These are phyloP conservation scores for Eulemur mongoz DNA, from an alignment of 2,797 vertebrate species.

Conservation along the genomic window DNA sequence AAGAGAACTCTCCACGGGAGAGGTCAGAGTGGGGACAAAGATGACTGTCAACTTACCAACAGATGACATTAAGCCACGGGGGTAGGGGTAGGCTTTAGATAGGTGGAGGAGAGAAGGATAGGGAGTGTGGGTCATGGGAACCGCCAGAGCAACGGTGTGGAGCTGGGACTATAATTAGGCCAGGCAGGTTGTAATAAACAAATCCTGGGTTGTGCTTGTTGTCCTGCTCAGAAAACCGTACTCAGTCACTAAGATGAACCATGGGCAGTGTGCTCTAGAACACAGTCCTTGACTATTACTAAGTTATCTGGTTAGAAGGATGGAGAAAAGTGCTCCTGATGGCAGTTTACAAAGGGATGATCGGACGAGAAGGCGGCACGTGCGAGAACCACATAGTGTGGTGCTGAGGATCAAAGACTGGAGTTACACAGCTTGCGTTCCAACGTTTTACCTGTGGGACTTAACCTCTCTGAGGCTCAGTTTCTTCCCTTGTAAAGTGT, in stretches of 20 bases:
- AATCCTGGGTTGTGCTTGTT: background rate
- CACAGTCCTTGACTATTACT: background rate
- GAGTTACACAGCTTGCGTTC: background rate
- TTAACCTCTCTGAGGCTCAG: background rate
- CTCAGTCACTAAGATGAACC: background rate
- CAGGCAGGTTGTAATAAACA: background rate
- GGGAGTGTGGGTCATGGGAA: background rate
- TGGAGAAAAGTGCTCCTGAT: background rate
- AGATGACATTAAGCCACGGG: background rate
- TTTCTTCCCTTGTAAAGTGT: background rate
- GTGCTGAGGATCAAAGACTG: background rate
- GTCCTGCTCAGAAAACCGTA: background rate
- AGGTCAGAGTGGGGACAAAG: background rate
- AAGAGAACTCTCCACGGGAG: background rate
- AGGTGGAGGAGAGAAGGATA: background rate
- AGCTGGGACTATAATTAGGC: background rate
- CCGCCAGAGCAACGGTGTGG: background rate
- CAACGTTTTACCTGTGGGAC: background rate
- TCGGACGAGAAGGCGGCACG: background rate
- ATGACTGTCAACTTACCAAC: background rate
- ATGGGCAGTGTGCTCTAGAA: background rate
- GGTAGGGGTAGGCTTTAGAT: background rate
- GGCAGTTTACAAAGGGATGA: background rate
- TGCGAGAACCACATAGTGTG: rapidly evolving
- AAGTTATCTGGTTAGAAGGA: background rate